These are phyloP conservation scores for Peromyscus nudipes DNA, from an alignment of 2,797 vertebrate genomes.

Conservation along the genomic window DNA sequence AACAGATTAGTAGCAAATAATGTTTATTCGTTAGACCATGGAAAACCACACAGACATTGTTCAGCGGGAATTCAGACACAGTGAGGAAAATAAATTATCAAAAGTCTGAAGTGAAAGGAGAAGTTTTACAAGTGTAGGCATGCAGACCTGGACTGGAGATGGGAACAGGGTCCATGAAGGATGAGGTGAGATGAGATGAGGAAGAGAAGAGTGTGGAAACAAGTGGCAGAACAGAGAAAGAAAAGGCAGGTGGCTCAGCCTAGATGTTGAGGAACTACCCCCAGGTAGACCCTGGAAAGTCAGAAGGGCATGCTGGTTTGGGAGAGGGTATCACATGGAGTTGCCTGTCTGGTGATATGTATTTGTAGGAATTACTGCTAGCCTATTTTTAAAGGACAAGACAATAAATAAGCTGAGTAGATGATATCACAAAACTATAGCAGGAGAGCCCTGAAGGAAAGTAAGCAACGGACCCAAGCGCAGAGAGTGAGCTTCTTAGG, in stretches of 20 bases:
- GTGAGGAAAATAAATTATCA: neutral
- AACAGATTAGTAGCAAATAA: neutral
- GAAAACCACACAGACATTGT: neutral
- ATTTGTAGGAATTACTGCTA: neutral
- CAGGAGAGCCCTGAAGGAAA: neutral
- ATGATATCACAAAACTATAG: neutral
- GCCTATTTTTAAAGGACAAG: neutral
- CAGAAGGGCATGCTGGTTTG: neutral
- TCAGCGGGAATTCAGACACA: neutral
- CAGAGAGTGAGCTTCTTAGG: conserved; percentile 4
- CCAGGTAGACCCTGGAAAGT: neutral
- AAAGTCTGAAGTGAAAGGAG: neutral
- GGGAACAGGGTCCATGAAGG: no score
- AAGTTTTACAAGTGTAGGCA: neutral
- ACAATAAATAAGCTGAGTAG: neutral
- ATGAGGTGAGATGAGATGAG: neutral
- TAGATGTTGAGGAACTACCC: neutral
- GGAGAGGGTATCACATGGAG: neutral
- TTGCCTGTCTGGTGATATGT: neutral
- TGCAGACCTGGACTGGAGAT: neutral
- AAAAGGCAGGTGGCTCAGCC: neutral
- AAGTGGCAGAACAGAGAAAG: neutral
- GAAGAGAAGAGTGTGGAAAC: neutral
- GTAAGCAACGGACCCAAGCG: neutral
- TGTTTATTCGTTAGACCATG: neutral